Evolutionary conservation across 1,140 invertebrate species (phyloP).

Genomic region (Mercenaria mercenaria): DNA sequence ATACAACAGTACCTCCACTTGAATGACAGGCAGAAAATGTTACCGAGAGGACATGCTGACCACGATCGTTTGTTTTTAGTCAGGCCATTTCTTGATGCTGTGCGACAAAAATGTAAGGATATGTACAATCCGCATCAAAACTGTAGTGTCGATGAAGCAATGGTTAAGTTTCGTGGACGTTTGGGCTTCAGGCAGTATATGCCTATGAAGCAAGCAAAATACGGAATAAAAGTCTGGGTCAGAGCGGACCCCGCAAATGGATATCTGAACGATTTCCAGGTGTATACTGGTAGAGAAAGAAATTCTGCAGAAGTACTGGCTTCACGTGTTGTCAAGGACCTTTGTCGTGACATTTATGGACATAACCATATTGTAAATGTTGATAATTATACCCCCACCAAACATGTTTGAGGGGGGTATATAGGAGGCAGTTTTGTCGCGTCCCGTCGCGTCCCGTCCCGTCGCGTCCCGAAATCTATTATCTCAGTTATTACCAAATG

Average conservation of each 20-base stretch:
- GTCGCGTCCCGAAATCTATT: too few relatives aligned
- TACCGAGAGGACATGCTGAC: neutral
- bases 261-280: conserved; percentile 14
- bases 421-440: too few relatives aligned
- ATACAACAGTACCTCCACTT: conserved; percentile 24
- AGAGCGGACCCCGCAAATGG: conserved; percentile 52
- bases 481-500: too few relatives aligned
- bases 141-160: conserved; percentile 55
- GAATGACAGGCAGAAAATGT: conserved; percentile 5
- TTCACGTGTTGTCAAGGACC: neutral
- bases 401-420: too few relatives aligned
- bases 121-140: conserved; percentile 37
- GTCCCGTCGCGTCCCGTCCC: too few relatives aligned
- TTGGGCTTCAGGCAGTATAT: conserved; percentile 59
- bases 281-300: conserved; percentile 43
- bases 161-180: conserved; percentile 57
- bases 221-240: conserved; percentile 59
- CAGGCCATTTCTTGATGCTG: neutral
- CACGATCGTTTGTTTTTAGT: conserved; percentile 18
- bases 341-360: neutral
- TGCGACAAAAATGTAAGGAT: neutral
- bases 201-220: conserved; percentile 61
- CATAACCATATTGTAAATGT: conserved; percentile 1
- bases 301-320: neutral
- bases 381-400: conserved; percentile 29